These are phyloP conservation scores for Coendou prehensilis DNA, from an alignment of 2,797 vertebrate genomes.

Conservation along the genomic window DNA sequence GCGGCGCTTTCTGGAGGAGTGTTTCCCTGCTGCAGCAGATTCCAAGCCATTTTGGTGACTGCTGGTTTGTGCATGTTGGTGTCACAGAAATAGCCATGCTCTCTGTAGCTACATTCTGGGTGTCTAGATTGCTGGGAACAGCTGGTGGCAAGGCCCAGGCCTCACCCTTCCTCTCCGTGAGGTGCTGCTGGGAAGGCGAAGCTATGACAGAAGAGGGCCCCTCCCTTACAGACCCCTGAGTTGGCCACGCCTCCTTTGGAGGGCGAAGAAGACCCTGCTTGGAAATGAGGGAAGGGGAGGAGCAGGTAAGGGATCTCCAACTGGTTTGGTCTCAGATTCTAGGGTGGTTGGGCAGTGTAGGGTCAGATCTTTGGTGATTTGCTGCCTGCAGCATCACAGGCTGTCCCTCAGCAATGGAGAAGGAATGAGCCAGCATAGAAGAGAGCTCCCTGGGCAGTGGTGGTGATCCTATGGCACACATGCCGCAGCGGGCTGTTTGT, in stretches of 20 bases:
- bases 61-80: neutral
- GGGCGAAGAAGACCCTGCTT: neutral
- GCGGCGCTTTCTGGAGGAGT: neutral
- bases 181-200: neutral
- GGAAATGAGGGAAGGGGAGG: neutral
- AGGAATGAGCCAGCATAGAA: neutral
- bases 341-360: neutral
- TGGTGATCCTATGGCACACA: neutral
- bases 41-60: neutral
- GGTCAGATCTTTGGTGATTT: neutral
- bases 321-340: neutral
- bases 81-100: conserved; percentile 3
- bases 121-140: neutral
- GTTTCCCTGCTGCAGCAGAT: neutral
- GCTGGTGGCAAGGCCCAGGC: neutral
- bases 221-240: neutral
- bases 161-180: neutral
- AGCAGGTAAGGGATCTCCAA: neutral
- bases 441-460: neutral
- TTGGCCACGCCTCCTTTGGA: neutral
- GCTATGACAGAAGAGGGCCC: neutral
- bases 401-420: neutral
- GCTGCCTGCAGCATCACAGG: neutral
- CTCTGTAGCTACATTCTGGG: neutral
- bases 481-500: neutral